Conservation (phyloP, 1,140 invertebrate species). For the Colletes latitarsis region DNA sequence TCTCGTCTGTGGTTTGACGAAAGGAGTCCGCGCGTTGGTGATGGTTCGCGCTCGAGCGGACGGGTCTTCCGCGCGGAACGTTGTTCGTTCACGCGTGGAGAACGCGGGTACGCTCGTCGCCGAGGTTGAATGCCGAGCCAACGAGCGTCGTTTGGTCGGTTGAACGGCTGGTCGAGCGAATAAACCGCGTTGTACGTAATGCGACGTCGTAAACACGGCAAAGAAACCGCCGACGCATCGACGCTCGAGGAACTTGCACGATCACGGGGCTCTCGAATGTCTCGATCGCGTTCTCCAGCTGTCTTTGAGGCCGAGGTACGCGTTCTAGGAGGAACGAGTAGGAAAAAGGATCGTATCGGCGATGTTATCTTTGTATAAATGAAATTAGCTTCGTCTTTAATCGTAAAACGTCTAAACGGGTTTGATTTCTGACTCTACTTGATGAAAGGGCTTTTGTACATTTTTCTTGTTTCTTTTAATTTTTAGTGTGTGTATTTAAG, state of each 20-base stretch:
- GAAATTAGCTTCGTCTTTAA: no score
- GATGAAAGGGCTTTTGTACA: no score
- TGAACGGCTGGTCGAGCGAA: constrained; percentile 13
- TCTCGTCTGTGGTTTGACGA: background rate
- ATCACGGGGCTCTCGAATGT: background rate
- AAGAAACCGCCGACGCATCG: constrained; percentile 9
- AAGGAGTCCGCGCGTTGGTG: constrained; percentile 27
- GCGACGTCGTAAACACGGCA: background rate
- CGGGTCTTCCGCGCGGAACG: constrained; percentile 45
- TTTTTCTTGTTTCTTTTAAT: no score
- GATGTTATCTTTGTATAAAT: no score
- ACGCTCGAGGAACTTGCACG: no score
- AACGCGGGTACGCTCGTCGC: background rate
- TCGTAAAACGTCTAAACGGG: no score
- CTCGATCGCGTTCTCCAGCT: background rate
- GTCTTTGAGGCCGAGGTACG: no score
- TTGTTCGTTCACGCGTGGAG: constrained; percentile 47
- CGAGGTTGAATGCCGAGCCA: background rate
- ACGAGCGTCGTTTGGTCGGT: constrained; percentile 6
- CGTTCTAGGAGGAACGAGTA: no score
- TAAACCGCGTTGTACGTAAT: constrained; percentile 2
- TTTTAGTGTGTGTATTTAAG: no score
- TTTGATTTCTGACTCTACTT: no score
- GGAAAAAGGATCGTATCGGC: no score
- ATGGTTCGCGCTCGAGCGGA: constrained; percentile 32